Base-by-base conservation (phyloP, 2,888 invertebrate species). In the Drosophila kambysellisi region DNA sequence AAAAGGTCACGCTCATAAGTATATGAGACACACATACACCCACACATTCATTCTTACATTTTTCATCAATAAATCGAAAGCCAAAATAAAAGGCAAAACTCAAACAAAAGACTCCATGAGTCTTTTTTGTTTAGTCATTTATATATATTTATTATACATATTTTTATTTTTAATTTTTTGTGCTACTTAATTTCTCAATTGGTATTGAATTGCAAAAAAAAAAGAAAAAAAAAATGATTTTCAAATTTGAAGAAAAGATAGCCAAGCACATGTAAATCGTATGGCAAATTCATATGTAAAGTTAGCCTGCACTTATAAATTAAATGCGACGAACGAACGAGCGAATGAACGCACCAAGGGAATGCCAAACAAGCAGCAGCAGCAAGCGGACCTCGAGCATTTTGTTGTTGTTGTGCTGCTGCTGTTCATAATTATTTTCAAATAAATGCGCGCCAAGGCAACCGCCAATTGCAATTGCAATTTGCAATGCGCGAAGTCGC, bases 381-480 rank as follows among this genome's bases (percentile, higher is more conserved):
- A 35, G 50, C 50, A 32, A 56, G 41, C 62, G 54, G 46, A 64
- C 64, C 72, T 72, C 73, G 73, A 60, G 57, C 61, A 59, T 59
- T 61, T 51, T 67, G 33, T 65, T 53, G 6, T 52, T 56, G 51
- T 54, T 29, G 46, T 39, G 29, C 29, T 17, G 29, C 30, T 51
- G 30, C 17, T 62, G 48, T 64, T 87, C 79, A 85, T 86, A 86
- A 86, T 86, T 75, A 84, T 88, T 83, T 87, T 88, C 75, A 81
- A 86, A 89, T 78, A 91, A 89, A 89, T 82, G 79, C 89, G 72
- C 87, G 84, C 83, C 87, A 90, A 87, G 87, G 90, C 90, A 71
- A 82, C 64, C 70, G 83, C 54, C 69, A 67, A 79, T 69, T 77
- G 76, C 69, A 66, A 66, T 73, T 58, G 81, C 76, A 62, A 66